Conservation (phyloP, 2,888 invertebrate genomes). For the Iselma pallidipennis region DNA sequence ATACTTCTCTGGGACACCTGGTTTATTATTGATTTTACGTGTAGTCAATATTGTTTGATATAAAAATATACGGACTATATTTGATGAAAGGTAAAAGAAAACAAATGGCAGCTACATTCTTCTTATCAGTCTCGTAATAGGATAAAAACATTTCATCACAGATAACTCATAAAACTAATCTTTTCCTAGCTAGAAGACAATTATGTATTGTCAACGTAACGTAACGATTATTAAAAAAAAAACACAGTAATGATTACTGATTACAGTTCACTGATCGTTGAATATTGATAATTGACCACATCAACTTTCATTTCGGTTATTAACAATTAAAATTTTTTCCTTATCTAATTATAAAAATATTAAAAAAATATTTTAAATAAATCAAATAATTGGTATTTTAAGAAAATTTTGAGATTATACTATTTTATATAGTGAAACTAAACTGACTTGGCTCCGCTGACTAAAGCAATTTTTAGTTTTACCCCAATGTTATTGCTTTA, state of each 20-base stretch:
- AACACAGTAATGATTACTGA: neutral
- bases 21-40: too few relatives aligned
- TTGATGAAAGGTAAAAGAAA: too few relatives aligned
- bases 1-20: too few relatives aligned
- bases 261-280: neutral
- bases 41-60: too few relatives aligned
- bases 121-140: conserved; percentile 15
- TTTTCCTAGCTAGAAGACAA: conserved; percentile 7
- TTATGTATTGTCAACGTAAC: neutral
- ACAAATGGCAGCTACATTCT: neutral
- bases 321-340: too few relatives aligned
- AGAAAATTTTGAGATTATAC: neutral
- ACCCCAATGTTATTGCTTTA: too few relatives aligned
- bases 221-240: neutral
- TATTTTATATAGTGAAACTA: neutral
- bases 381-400: neutral
- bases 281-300: neutral
- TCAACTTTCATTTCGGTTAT: neutral
- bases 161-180: conserved; percentile 6
- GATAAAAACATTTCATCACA: conserved; percentile 15
- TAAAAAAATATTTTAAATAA: too few relatives aligned
- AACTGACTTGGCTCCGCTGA: neutral
- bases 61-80: too few relatives aligned
- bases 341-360: too few relatives aligned
- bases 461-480: neutral